phyloP scores from a whole-genome alignment of 2,113 vertebrate genomes.

The Lethenteron camtschaticum region DNA sequence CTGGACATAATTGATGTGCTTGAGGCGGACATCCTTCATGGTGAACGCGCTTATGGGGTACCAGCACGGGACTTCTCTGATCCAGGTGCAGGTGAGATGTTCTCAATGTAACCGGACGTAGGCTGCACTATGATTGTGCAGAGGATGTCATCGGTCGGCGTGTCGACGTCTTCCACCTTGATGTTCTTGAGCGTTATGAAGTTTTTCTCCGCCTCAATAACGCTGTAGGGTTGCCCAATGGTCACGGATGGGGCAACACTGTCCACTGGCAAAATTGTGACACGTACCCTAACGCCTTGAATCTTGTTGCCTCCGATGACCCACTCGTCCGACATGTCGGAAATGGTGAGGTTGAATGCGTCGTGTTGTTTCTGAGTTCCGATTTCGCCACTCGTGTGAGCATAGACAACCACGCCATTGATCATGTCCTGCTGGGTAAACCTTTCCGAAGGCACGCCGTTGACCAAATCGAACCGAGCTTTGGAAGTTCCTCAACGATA shows the following conservation, averaged over 20 bases:
- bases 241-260: constrained; percentile 54
- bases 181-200: constrained; percentile 38
- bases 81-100: constrained; percentile 73
- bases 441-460: constrained; percentile 31
- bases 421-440: constrained; percentile 73
- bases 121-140: constrained; percentile 74
- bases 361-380: constrained; percentile 49
- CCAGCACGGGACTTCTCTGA: constrained; percentile 82
- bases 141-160: constrained; percentile 49
- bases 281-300: constrained; percentile 49
- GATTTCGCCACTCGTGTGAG: constrained; percentile 62
- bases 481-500: constrained; percentile 48
- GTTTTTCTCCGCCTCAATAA: constrained; percentile 48
- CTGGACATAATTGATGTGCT: constrained; percentile 73
- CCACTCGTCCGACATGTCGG: constrained; percentile 64
- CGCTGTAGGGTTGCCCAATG: constrained; percentile 35
- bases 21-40: constrained; percentile 53
- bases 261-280: constrained; percentile 73
- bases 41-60: constrained; percentile 62
- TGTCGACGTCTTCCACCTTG: constrained; percentile 45
- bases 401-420: constrained; percentile 54
- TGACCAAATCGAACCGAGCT: constrained; percentile 48
- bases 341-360: constrained; percentile 62
- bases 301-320: constrained; percentile 41
- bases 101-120: constrained; percentile 61